phyloP scores from a whole-genome alignment of 2,797 vertebrate species.

The Martes flavigula region DNA sequence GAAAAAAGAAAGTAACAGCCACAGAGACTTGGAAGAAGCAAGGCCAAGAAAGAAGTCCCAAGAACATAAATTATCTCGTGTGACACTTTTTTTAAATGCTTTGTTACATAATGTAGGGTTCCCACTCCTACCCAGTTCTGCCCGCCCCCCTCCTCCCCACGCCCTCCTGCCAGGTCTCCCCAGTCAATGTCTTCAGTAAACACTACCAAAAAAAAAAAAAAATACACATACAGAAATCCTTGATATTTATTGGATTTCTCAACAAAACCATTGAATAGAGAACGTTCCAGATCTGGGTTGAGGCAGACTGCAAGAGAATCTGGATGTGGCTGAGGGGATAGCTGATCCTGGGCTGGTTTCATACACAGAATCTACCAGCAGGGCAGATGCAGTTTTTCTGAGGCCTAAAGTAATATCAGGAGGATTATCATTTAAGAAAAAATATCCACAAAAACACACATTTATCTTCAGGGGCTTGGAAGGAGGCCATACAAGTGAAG shows the following conservation, averaged over 20 bases:
- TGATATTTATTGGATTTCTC: neutral
- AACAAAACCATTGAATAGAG: neutral
- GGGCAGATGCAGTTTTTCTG: neutral
- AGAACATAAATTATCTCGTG: neutral
- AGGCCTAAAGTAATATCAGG: neutral
- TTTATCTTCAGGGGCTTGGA: neutral
- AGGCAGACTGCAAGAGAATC: neutral
- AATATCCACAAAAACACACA: neutral
- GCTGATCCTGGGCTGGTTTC: neutral
- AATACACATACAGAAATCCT: too few relatives aligned
- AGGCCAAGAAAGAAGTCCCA: neutral
- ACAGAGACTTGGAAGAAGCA: neutral
- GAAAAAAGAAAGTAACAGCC: neutral
- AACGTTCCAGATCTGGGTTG: neutral
- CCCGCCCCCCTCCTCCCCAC: neutral
- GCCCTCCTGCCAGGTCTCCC: neutral
- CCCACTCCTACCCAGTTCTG: neutral
- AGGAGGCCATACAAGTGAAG: neutral
- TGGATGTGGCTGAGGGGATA: neutral
- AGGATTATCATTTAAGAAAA: neutral
- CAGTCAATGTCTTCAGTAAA: neutral
- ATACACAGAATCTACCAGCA: neutral
- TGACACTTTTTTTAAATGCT: neutral
- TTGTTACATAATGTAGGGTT: neutral
- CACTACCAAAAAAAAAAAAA: neutral